Conservation (phyloP, 2,888 invertebrate genomes). For the Ditula angustiorana region DNA sequence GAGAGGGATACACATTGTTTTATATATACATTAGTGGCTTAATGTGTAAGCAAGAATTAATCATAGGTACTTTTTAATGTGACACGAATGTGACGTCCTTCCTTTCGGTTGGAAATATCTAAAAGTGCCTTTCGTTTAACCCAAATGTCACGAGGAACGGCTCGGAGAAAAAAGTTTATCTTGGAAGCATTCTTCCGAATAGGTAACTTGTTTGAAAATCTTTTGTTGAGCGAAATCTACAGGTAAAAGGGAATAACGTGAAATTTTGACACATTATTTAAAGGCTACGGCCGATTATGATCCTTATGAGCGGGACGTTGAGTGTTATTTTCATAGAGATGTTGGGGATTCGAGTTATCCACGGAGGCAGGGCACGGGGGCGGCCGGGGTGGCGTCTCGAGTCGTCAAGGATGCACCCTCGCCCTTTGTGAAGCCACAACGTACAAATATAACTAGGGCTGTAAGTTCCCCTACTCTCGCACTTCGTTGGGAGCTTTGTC, state of each 20-base stretch:
- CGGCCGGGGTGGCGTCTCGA: conserved; percentile 58
- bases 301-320: conserved; percentile 52
- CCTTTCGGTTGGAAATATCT: conserved; percentile 41
- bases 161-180: conserved; percentile 60
- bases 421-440: conserved; percentile 67
- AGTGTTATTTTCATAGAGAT: conserved; percentile 52
- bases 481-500: conserved; percentile 63
- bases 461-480: conserved; percentile 60
- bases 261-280: conserved; percentile 56
- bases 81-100: conserved; percentile 53
- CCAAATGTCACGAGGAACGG: conserved; percentile 52
- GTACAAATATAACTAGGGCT: conserved; percentile 60
- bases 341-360: conserved; percentile 41
- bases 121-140: conserved; percentile 50
- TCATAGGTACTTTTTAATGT: conserved; percentile 54
- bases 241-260: conserved; percentile 66
- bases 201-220: conserved; percentile 64
- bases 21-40: conserved; percentile 51
- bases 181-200: conserved; percentile 53
- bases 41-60: conserved; percentile 50
- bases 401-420: conserved; percentile 65
- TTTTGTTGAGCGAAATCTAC: conserved; percentile 64
- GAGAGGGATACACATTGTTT: conserved; percentile 50
- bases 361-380: conserved; percentile 47
- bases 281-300: conserved; percentile 51